Evolutionary conservation across 2,888 invertebrate genomes (phyloP).

Genomic region (Drosophila peninsularis): DNA sequence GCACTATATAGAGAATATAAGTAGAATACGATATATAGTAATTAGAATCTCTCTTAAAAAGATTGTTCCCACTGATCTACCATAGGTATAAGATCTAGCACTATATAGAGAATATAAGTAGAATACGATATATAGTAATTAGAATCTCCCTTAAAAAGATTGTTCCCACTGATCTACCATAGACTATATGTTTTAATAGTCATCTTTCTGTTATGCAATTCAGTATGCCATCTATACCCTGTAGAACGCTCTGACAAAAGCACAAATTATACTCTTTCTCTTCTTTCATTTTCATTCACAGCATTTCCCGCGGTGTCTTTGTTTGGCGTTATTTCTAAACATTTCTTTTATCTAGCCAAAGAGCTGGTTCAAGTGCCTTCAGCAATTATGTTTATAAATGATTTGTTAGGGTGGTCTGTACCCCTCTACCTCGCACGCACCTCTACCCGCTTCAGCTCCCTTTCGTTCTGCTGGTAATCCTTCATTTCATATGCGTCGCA

Average conservation of each 20-base stretch:
- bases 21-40: no score
- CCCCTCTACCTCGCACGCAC: neutral
- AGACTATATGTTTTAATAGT: no score
- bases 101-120: no score
- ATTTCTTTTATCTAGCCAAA: constrained; percentile 35
- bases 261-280: constrained; percentile 20
- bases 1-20: no score
- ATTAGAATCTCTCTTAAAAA: no score
- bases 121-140: no score
- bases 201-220: neutral
- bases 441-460: no score
- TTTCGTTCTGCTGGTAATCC: constrained; percentile 49
- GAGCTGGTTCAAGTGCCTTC: constrained; percentile 44
- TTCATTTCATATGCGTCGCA: constrained; percentile 53
- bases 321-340: constrained; percentile 33
- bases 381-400: constrained; percentile 74
- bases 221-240: neutral
- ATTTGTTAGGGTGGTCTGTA: constrained; percentile 76
- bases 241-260: neutral
- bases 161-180: no score
- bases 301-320: constrained; percentile 69
- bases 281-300: constrained; percentile 45
- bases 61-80: no score
- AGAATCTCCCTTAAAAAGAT: no score
- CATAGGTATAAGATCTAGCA: no score